Conservation (phyloP, 53 echinoderm and acorn worm species). For the Echinarachnius parma region DNA sequence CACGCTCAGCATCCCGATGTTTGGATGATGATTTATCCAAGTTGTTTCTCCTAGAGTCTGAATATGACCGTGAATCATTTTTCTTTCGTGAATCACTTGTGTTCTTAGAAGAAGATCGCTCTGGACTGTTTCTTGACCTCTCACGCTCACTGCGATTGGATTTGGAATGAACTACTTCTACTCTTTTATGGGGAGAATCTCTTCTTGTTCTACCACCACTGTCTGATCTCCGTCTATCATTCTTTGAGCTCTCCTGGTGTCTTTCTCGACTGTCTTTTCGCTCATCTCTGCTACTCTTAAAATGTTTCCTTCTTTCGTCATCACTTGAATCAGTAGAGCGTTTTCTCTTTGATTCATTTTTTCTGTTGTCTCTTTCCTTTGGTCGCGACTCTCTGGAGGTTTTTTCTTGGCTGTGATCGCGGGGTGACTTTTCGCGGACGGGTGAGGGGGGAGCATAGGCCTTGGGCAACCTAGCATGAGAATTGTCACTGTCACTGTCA, state of each 20-base stretch:
- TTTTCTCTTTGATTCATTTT: constrained; percentile 3
- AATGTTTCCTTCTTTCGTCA: not conserved
- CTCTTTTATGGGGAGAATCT: too few relatives aligned
- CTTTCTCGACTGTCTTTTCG: not conserved
- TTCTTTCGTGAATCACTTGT: too few relatives aligned
- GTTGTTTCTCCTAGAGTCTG: too few relatives aligned
- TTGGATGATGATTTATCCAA: too few relatives aligned
- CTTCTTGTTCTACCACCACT: too few relatives aligned
- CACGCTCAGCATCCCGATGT: too few relatives aligned
- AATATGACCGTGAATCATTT: too few relatives aligned
- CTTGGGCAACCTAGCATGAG: constrained; percentile 52
- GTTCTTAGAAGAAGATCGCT: not conserved
- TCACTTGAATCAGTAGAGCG: not conserved
- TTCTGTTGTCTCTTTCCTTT: not conserved
- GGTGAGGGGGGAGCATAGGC: constrained; percentile 42
- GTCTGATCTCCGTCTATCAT: not conserved
- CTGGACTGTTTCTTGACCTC: too few relatives aligned
- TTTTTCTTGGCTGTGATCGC: not conserved
- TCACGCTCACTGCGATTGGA: too few relatives aligned
- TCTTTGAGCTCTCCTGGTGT: not conserved
- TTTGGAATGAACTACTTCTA: too few relatives aligned
- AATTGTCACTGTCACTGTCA: not conserved
- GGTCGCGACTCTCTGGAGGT: too few relatives aligned
- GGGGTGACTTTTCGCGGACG: not conserved
- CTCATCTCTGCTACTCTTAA: constrained; percentile 5